Percentiles rank a stretch among this genome's conserved stretches.
Evolutionary conservation across 1,140 invertebrate genomes (phyloP).

Genomic region (Bombus soroeensis): DNA sequence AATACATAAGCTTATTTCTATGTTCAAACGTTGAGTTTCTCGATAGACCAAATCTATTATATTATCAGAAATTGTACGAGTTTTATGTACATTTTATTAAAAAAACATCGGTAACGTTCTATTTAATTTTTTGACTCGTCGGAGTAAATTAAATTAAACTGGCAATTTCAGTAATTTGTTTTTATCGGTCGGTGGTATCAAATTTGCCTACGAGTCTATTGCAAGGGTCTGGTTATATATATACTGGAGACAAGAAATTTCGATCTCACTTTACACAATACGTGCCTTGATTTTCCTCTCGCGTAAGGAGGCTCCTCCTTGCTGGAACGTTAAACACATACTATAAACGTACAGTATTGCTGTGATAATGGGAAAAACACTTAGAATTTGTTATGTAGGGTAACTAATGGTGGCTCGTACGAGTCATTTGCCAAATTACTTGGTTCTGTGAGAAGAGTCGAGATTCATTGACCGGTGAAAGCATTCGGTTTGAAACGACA

Average conservation of each 20-base stretch:
- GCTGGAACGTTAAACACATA: conserved; percentile 41
- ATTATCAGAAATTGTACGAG: not conserved
- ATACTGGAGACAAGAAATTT: conserved; percentile 26
- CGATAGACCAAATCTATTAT: not conserved
- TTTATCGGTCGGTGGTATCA: not conserved
- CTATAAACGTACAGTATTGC: conserved; percentile 38
- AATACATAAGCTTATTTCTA: not conserved
- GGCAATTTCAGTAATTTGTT: conserved; percentile 4
- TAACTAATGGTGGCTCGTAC: conserved; percentile 55
- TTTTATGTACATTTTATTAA: not conserved
- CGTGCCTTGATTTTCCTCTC: conserved; percentile 33
- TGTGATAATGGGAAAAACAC: conserved; percentile 64
- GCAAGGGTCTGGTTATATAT: not conserved
- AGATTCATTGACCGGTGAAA: conserved; percentile 31
- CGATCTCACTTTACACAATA: conserved; percentile 14
- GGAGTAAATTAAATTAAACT: not conserved
- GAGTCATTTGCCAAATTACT: conserved; percentile 61
- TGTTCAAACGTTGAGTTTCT: not conserved
- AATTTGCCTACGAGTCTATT: conserved; percentile 6
- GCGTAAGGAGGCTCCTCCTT: conserved; percentile 47
- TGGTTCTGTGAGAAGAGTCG: conserved; percentile 26
- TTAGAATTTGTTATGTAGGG: conserved; percentile 70
- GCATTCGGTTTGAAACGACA: conserved; percentile 6
- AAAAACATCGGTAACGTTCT: not conserved
- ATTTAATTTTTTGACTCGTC: not conserved